Conservation (phyloP, 1,140 invertebrate genomes). For the Saccostrea echinata region DNA sequence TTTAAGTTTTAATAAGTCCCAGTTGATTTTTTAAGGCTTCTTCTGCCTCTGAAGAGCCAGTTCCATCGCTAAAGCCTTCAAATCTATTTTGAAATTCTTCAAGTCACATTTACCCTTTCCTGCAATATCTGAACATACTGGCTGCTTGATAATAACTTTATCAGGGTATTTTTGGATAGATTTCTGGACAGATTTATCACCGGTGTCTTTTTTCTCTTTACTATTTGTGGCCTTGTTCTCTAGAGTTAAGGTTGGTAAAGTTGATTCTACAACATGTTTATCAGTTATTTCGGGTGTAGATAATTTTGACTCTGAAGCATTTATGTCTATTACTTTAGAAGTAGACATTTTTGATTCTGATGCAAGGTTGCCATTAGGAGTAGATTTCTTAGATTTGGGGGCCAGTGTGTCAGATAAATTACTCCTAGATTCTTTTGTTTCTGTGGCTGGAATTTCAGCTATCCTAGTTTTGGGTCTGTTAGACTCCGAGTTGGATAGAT, state of each 20-base stretch:
- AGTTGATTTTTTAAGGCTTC: not conserved
- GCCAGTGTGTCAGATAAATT: too few relatives aligned
- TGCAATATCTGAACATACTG: not conserved
- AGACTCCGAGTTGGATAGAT: too few relatives aligned
- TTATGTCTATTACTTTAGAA: too few relatives aligned
- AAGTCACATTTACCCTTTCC: not conserved
- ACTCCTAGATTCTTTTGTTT: too few relatives aligned
- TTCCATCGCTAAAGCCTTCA: not conserved
- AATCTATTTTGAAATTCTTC: constrained; percentile 13
- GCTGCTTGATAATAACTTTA: not conserved
- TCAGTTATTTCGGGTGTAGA: too few relatives aligned
- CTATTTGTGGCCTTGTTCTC: not conserved
- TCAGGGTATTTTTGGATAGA: not conserved
- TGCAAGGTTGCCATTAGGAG: not conserved
- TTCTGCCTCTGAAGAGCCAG: not conserved
- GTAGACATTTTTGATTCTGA: too few relatives aligned
- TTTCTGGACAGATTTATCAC: not conserved
- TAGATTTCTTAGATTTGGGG: not conserved
- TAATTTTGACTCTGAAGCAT: too few relatives aligned
- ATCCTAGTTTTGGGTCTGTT: too few relatives aligned
- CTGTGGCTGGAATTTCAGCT: too few relatives aligned
- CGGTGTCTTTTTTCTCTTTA: not conserved
- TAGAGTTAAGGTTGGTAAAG: not conserved
- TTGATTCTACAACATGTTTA: too few relatives aligned
- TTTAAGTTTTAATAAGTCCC: too few relatives aligned